Conservation (phyloP, 2,797 vertebrate genomes). For the Poecilia picta region DNA sequence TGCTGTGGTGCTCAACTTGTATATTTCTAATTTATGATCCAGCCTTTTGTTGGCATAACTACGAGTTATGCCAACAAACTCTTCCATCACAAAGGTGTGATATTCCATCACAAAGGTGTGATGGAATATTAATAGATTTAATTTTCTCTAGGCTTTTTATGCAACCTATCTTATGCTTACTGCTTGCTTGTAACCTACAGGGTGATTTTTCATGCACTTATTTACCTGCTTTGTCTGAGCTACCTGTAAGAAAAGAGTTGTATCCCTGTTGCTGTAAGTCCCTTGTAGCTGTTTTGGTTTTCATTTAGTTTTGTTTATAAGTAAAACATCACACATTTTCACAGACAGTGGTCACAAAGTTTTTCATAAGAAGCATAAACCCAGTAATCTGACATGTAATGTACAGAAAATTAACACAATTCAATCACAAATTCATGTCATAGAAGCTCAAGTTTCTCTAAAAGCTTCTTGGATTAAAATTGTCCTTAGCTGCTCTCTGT, state of each 20-base stretch:
- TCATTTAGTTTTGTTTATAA: neutral
- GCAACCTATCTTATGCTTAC: neutral
- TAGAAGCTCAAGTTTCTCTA: neutral
- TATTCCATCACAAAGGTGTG: too few relatives aligned
- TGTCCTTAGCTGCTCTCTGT: neutral
- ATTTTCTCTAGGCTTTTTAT: neutral
- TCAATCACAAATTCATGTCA: neutral
- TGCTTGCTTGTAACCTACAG: neutral
- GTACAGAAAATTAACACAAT: neutral
- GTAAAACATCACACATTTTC: neutral
- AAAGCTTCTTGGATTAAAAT: neutral
- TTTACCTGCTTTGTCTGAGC: neutral
- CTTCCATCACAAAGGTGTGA: too few relatives aligned
- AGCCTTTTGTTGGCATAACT: slow-evolving; percentile 21
- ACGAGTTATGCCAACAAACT: too few relatives aligned
- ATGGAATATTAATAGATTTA: slow-evolving; percentile 1
- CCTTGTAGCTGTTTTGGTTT: neutral
- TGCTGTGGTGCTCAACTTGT: slow-evolving; percentile 21
- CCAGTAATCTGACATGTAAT: neutral
- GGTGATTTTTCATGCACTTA: neutral
- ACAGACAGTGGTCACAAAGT: neutral
- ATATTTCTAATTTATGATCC: slow-evolving; percentile 29
- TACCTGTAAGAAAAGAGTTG: neutral
- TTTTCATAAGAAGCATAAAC: neutral
- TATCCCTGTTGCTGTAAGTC: neutral